Evolutionary conservation across 2,113 vertebrate species (phyloP).

Genomic region (Pelobates fuscus): DNA sequence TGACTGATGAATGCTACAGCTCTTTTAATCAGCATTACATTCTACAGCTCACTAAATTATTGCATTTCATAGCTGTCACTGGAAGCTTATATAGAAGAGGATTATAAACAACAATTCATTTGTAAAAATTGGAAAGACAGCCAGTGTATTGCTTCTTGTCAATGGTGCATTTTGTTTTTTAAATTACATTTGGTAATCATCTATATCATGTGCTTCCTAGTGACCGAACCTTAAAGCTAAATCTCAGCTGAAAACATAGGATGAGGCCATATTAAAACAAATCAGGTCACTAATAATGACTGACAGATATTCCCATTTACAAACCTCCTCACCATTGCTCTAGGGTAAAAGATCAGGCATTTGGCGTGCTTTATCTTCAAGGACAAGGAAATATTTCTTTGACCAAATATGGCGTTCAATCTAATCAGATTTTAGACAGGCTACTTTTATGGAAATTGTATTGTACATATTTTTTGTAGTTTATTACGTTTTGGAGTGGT

Average conservation of each 20-base stretch:
- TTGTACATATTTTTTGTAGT: no score
- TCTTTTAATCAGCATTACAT: constrained; percentile 30
- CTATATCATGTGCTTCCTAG: neutral
- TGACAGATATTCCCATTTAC: constrained; percentile 11
- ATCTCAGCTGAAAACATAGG: neutral
- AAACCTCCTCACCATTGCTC: neutral
- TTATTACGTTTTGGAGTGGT: no score
- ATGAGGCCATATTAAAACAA: constrained; percentile 14
- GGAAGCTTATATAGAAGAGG: constrained; percentile 24
- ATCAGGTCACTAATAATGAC: constrained; percentile 32
- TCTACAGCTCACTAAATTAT: constrained; percentile 6
- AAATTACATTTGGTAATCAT: neutral
- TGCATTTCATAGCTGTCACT: constrained; percentile 23
- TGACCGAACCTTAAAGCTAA: neutral
- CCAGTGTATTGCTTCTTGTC: constrained; percentile 2
- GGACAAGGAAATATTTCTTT: constrained; percentile 10
- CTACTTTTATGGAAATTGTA: neutral
- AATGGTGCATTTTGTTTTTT: neutral
- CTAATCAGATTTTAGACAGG: neutral
- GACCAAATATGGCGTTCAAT: neutral
- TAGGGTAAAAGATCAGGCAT: neutral
- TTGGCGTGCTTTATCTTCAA: constrained; percentile 8
- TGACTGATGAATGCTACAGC: constrained; percentile 11
- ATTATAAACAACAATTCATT: constrained; percentile 43
- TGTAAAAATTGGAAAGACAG: constrained; percentile 16